phyloP scores from a whole-genome alignment of 2,113 vertebrate species.

The Porphyrio hochstetteri region DNA sequence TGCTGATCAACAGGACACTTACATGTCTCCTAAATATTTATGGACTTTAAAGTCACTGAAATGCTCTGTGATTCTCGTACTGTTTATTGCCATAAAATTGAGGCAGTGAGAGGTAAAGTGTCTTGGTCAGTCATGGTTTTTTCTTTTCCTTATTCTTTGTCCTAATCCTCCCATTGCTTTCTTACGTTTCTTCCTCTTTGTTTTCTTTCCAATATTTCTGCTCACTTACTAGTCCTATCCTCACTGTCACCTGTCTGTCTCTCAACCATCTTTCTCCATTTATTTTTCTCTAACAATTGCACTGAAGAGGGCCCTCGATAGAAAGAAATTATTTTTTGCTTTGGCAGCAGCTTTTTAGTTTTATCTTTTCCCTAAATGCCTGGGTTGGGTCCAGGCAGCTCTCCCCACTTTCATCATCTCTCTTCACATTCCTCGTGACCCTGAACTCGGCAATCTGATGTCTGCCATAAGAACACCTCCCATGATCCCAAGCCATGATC shows the following conservation, averaged over 20 bases:
- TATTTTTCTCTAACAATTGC: constrained; percentile 16
- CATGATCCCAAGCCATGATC: background rate
- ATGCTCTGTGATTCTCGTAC: background rate
- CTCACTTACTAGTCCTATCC: background rate
- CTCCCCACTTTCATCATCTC: constrained; percentile 17
- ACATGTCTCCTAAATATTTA: constrained; percentile 35
- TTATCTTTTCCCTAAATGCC: constrained; percentile 32
- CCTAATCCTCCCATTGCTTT: background rate
- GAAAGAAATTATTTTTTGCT: constrained; percentile 16
- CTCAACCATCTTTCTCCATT: constrained; percentile 30
- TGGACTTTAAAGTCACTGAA: background rate
- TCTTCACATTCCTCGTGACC: background rate
- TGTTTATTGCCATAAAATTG: background rate
- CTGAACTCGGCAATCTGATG: constrained; percentile 23
- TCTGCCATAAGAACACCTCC: constrained; percentile 35
- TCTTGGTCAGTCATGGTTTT: background rate
- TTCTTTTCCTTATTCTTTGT: background rate
- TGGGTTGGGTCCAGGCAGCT: constrained; percentile 41
- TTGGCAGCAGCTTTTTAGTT: constrained; percentile 35
- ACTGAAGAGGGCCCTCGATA: background rate
- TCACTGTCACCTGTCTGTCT: background rate
- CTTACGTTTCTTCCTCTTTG: constrained; percentile 10
- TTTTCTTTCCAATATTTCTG: constrained; percentile 14
- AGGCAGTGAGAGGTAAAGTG: background rate
- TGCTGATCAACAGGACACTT: background rate